phyloP scores from a whole-genome alignment of 2,113 vertebrate species.

The Prunella fulvescens region DNA sequence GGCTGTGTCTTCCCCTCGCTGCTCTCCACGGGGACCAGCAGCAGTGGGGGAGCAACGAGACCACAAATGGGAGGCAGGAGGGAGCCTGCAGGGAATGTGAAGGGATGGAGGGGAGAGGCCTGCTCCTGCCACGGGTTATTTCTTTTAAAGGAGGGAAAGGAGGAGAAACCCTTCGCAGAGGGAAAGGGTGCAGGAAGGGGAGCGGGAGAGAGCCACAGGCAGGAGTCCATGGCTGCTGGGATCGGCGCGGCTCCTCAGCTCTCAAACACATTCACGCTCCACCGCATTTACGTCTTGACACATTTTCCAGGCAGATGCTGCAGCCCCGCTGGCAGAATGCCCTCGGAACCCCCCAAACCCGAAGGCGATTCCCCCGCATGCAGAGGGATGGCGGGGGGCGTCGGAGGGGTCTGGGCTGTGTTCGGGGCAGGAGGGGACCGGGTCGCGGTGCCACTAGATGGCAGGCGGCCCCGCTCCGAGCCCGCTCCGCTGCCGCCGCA shows the following conservation, averaged over 20 bases:
- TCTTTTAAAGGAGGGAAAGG: background rate
- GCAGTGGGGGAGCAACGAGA: background rate
- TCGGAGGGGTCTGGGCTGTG: background rate
- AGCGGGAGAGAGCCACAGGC: background rate
- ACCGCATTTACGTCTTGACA: background rate
- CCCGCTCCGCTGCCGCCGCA: background rate
- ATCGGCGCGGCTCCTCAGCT: background rate
- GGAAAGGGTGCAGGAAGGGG: background rate
- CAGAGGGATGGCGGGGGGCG: background rate
- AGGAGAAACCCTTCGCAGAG: background rate
- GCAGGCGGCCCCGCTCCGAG: background rate
- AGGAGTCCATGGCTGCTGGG: background rate
- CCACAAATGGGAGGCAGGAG: background rate
- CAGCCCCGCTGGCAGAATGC: background rate
- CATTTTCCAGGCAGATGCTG: background rate
- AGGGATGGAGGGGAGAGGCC: background rate
- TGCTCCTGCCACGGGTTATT: background rate
- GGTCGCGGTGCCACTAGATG: constrained; percentile 18
- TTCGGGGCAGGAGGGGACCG: background rate
- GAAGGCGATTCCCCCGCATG: background rate
- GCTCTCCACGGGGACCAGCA: background rate
- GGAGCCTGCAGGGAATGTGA: background rate
- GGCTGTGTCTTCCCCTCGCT: fast-evolving
- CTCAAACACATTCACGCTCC: background rate
- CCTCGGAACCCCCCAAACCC: background rate